phyloP scores from a whole-genome alignment of 1,140 invertebrate genomes.

The Argopecten irradians region DNA sequence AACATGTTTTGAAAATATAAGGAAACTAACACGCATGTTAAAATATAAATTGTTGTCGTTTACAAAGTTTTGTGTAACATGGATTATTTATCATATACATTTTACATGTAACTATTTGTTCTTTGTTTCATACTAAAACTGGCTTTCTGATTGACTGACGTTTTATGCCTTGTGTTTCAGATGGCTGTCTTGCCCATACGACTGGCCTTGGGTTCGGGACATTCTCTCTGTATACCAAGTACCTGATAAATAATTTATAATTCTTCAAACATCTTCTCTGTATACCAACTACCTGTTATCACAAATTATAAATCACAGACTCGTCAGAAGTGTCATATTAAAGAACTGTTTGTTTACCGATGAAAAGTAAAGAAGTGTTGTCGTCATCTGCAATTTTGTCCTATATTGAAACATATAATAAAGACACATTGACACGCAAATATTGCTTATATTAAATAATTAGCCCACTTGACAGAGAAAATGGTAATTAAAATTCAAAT shows the following conservation, averaged over 20 bases:
- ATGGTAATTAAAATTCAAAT: too few relatives aligned
- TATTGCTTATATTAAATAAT: too few relatives aligned
- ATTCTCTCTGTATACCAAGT: conserved; percentile 47
- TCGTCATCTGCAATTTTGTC: too few relatives aligned
- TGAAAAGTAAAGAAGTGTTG: too few relatives aligned
- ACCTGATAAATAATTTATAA: conserved; percentile 47
- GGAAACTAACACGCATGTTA: background rate
- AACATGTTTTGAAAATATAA: background rate
- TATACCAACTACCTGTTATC: too few relatives aligned
- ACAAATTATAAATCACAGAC: too few relatives aligned
- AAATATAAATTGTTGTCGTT: background rate
- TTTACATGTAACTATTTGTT: background rate
- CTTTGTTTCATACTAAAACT: background rate
- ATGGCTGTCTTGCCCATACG: conserved; percentile 59
- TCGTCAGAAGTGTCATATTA: too few relatives aligned
- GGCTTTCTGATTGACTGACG: background rate
- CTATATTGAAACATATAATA: too few relatives aligned
- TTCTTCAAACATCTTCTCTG: background rate
- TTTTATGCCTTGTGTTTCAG: conserved; percentile 48
- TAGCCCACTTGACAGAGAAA: too few relatives aligned
- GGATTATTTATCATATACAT: background rate
- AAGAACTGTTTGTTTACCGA: too few relatives aligned
- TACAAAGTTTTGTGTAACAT: background rate
- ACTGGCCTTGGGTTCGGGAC: conserved; percentile 55
- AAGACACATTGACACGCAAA: too few relatives aligned